Evolutionary conservation across 1,140 invertebrate species (phyloP).

Genomic region (Sminthurides bifidus): DNA sequence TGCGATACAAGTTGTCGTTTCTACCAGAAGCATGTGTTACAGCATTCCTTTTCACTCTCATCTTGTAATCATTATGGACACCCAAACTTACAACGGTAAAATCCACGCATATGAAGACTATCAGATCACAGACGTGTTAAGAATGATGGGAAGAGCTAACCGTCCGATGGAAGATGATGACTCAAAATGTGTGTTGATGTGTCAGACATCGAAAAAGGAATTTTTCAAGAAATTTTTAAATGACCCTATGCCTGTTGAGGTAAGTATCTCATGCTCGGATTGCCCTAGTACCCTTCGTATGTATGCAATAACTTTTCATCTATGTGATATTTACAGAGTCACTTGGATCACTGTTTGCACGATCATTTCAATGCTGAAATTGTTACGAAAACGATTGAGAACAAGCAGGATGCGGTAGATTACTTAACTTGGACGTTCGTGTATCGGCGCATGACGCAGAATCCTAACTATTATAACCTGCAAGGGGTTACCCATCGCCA

Average conservation of each 20-base stretch:
- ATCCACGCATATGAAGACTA: conserved; percentile 82
- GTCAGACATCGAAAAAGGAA: conserved; percentile 94
- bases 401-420: conserved; percentile 99
- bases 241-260: conserved; percentile 93
- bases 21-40: conserved; percentile 82
- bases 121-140: conserved; percentile 89
- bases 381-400: conserved; percentile 98
- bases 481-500: conserved; percentile 94
- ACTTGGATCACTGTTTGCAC: conserved; percentile 91
- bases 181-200: conserved; percentile 92
- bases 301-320: conserved; percentile 9
- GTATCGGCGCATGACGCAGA: conserved; percentile 91
- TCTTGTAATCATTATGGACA: conserved; percentile 94
- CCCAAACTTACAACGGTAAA: conserved; percentile 94
- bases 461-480: conserved; percentile 98
- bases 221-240: conserved; percentile 98
- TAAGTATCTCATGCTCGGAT: conserved; percentile 32
- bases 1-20: conserved; percentile 87
- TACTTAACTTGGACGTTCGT: conserved; percentile 99
- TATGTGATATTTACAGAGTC: conserved; percentile 48
- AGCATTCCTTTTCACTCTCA: conserved; percentile 75
- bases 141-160: conserved; percentile 91
- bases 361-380: conserved; percentile 99
- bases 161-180: conserved; percentile 82
- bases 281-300: background rate